Base-by-base conservation (phyloP, 2,113 vertebrate genomes). In the Syngnathoides biaculeatus region DNA sequence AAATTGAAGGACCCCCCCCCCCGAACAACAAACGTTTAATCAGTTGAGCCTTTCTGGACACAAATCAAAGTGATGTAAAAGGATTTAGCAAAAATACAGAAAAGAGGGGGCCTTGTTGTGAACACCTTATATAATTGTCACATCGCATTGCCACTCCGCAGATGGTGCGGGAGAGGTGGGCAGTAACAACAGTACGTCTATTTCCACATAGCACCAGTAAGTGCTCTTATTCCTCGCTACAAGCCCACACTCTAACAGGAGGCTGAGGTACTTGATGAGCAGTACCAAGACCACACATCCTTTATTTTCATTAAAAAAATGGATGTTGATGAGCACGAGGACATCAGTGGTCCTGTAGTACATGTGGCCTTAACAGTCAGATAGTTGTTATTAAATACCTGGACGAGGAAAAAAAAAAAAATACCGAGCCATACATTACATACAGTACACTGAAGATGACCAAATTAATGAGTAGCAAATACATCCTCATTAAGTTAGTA, bases 301-400 rank as follows among this genome's bases (percentile, higher is more conserved):
- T 73, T 26, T 69, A 83, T 77, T 71, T 20, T 72, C 77, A 86
- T 90, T 89, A 89, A 88, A 89, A 88, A 89, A 86, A 89, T 89
- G 82, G 71, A 89, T 85, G 86, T 76, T 72, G 76, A 75, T 81
- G 82, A 47, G 56, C 56, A 73, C 78, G 71, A 72, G 74, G 72
- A 72, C 80, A 80, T 85, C 81, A 78, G 78, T 69, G 80, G 78
- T 85, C 67, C 80, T 75, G 67, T 72, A 84, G 78, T 77, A 62
- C 56, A 56, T 62, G 67, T 30, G 22, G 65, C 15, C 40, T n/a
- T 27, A 6, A 50, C 30, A 58, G 64, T 71, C 47, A 65, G 62
- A 75, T 79, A 72, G 67, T 66, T 61, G 67, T 79, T 71, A 68
- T 64, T 64, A 39, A 50, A 69, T 75, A 68, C n/a, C n/a, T n/a